phyloP scores from a whole-genome alignment of 2,797 vertebrate genomes.

The Phyllotis vaccarum region DNA sequence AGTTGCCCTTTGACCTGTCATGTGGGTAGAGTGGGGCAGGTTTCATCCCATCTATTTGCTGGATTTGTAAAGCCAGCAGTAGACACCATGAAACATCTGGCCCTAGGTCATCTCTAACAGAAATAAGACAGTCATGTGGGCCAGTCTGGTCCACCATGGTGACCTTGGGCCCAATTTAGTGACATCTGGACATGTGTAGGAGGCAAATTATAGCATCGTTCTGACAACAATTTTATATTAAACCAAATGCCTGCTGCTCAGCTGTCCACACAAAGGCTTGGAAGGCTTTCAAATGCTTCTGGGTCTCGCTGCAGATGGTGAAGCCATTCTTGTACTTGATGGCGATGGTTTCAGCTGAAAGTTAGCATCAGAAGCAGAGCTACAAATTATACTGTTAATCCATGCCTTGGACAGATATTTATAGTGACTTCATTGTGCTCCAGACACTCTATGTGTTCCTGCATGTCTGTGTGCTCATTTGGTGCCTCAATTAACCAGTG shows the following conservation, averaged over 20 bases:
- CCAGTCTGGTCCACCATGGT: neutral
- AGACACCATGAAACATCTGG: constrained; percentile 43
- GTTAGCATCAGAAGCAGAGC: constrained; percentile 45
- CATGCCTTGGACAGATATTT: constrained; percentile 53
- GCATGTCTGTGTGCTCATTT: neutral
- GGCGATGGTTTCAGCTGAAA: constrained; percentile 34
- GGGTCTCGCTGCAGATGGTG: constrained; percentile 61
- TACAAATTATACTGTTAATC: constrained; percentile 59
- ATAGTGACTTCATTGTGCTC: constrained; percentile 35
- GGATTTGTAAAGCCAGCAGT: constrained; percentile 16
- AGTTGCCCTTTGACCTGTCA: neutral
- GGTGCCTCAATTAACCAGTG: neutral
- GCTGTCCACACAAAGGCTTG: constrained; percentile 69
- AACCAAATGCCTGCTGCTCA: constrained; percentile 67
- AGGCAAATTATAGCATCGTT: constrained; percentile 68
- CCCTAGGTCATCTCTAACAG: constrained; percentile 34
- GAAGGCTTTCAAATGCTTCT: constrained; percentile 44
- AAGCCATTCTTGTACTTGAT: constrained; percentile 4
- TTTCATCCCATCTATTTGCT: constrained; percentile 51
- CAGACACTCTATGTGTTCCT: neutral
- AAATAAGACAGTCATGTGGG: neutral
- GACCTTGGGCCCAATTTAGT: constrained; percentile 70
- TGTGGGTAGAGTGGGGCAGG: neutral
- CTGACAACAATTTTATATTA: constrained; percentile 72
- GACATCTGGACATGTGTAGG: constrained; percentile 73